Conservation (phyloP, 2,113 vertebrate species). For the Pitta sordida region DNA sequence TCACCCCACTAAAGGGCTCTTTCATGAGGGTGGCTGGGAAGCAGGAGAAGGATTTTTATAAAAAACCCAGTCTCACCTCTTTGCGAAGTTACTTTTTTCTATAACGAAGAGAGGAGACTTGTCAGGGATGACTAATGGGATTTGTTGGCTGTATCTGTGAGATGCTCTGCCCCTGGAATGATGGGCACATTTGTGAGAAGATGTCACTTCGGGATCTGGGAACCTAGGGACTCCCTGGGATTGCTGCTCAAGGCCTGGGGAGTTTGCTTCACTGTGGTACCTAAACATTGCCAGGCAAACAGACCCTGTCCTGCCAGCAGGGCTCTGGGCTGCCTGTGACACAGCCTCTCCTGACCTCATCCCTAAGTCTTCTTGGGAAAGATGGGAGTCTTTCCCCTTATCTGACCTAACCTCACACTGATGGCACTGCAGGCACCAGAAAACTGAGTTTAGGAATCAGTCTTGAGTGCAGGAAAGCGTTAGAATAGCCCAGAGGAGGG, state of each 20-base stretch:
- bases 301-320: neutral
- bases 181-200: neutral
- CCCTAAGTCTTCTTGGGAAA: neutral
- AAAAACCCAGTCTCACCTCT: neutral
- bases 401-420: rapidly evolving
- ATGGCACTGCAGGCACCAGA: neutral
- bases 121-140: neutral
- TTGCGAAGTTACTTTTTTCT: neutral
- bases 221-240: neutral
- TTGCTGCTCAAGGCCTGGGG: neutral
- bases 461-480: neutral
- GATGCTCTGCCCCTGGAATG: neutral
- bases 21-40: neutral
- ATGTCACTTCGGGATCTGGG: neutral
- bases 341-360: neutral
- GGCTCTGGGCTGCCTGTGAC: neutral
- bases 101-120: neutral
- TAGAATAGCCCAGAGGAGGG: neutral
- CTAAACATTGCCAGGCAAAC: neutral
- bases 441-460: neutral
- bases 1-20: neutral
- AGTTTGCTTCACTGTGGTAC: neutral
- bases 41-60: neutral
- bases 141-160: neutral
- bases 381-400: neutral